These are phyloP conservation scores for Arnoldichthys spilopterus DNA, from an alignment of 2,797 vertebrate genomes.

Conservation along the genomic window DNA sequence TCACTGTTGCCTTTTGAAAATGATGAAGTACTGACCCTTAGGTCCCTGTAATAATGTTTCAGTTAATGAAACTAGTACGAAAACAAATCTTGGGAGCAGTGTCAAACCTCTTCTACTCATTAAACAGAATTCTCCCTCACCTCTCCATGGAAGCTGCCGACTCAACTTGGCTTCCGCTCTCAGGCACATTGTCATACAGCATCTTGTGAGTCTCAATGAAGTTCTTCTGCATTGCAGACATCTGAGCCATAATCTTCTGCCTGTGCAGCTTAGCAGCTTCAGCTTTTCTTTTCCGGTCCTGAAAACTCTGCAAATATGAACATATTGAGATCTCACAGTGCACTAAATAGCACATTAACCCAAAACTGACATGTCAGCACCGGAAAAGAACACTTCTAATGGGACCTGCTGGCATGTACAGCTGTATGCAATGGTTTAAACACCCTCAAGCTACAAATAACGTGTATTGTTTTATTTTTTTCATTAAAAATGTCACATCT, in stretches of 20 bases:
- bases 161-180: conserved; percentile 80
- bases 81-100: neutral
- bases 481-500: too few relatives aligned
- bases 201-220: conserved; percentile 98
- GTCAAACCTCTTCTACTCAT: neutral
- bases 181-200: conserved; percentile 91
- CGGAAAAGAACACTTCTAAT: neutral
- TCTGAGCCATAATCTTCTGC: conserved; percentile 99
- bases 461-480: too few relatives aligned
- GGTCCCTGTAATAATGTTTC: neutral
- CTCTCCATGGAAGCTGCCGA: conserved; percentile 76
- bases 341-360: neutral
- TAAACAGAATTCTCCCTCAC: conserved; percentile 68
- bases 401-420: neutral
- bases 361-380: neutral
- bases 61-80: neutral
- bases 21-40: neutral
- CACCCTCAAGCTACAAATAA: too few relatives aligned
- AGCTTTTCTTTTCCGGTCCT: conserved; percentile 95
- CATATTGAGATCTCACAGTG: neutral
- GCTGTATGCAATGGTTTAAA: too few relatives aligned
- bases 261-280: conserved; percentile 95
- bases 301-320: conserved; percentile 76
- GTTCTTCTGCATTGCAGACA: conserved; percentile 98
- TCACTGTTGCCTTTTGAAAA: too few relatives aligned